phyloP scores from a whole-genome alignment of 2,797 vertebrate species.

The Bradypodion ventrale region DNA sequence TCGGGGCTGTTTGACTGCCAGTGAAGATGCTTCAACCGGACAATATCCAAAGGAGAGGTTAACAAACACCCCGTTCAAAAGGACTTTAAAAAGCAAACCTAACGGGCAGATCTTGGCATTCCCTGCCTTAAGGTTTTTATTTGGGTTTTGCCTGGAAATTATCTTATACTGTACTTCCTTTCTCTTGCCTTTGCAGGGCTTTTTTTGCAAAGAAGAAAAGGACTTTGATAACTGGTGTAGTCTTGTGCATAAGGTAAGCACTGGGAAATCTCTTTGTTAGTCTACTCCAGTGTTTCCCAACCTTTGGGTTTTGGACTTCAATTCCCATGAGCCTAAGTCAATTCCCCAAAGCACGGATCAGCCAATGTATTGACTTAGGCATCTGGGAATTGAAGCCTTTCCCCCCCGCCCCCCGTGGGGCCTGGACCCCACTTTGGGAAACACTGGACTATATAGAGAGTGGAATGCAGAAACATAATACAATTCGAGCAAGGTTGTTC shows the following conservation, averaged over 20 bases:
- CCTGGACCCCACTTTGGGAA: no score
- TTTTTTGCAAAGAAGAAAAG: constrained; percentile 88
- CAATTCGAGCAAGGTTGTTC: background rate
- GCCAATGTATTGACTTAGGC: no score
- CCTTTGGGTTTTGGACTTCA: no score
- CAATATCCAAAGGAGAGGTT: background rate
- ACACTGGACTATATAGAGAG: background rate
- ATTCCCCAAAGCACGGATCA: no score
- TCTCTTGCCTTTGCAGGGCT: constrained; percentile 74
- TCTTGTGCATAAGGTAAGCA: constrained; percentile 84
- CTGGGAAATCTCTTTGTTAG: background rate
- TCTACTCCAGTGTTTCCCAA: no score
- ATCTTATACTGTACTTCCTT: background rate
- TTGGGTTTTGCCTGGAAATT: background rate
- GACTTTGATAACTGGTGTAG: constrained; percentile 88
- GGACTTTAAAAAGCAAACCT: background rate
- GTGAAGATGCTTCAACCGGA: background rate
- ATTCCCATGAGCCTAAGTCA: no score
- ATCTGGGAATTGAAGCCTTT: no score
- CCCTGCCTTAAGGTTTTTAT: no score
- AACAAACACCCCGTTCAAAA: no score
- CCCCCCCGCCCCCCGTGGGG: no score
- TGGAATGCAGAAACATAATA: background rate
- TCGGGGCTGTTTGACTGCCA: background rate
- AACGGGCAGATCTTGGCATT: background rate